Percentiles rank a stretch among this genome's conserved stretches.
These are phyloP conservation scores for Leiothrix lutea DNA, from an alignment of 2,113 vertebrate genomes.

Conservation along the genomic window DNA sequence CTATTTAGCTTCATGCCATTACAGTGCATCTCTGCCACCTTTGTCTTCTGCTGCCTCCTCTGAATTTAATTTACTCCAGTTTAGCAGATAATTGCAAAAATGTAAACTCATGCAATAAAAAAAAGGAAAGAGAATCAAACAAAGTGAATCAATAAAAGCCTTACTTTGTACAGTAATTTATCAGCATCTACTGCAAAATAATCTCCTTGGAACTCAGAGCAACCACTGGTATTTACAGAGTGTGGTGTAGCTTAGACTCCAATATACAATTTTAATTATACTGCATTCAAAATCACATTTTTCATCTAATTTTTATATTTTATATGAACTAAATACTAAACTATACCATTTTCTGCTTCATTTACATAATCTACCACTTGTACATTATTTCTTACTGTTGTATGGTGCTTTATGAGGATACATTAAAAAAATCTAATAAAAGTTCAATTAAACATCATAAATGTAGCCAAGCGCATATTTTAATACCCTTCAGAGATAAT, in stretches of 20 bases:
- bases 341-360: constrained; percentile 47
- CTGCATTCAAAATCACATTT: constrained; percentile 24
- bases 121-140: neutral
- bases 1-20: neutral
- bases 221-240: constrained; percentile 16
- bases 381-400: constrained; percentile 29
- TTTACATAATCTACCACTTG: constrained; percentile 45
- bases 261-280: constrained; percentile 54
- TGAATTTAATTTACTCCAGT: constrained; percentile 43
- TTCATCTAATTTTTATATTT: constrained; percentile 39
- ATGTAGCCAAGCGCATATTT: constrained; percentile 29
- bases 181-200: constrained; percentile 21
- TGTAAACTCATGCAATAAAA: neutral
- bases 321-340: constrained; percentile 32
- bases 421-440: constrained; percentile 46
- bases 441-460: constrained; percentile 61
- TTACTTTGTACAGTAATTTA: neutral
- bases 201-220: constrained; percentile 3
- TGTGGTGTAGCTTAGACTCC: neutral
- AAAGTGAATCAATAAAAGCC: constrained; percentile 45
- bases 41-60: neutral
- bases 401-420: constrained; percentile 34
- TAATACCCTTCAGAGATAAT: constrained; percentile 44
- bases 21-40: neutral
- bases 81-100: constrained; percentile 48